phyloP scores from a whole-genome alignment of 35 echinoderm and acorn worm species.

The Nesometra sesokonis region DNA sequence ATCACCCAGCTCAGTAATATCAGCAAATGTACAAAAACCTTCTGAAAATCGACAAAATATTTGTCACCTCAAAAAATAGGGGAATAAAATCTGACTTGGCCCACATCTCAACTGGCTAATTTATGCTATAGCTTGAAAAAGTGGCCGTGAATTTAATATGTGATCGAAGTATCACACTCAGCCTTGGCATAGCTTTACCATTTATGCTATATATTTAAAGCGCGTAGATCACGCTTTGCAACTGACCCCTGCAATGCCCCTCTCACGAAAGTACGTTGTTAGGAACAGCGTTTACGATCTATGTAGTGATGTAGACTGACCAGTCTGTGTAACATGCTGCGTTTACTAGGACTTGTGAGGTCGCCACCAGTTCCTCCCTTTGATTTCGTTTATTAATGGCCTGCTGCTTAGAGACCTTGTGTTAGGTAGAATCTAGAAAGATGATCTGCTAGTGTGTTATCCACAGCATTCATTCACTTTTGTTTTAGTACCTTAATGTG shows the following conservation, averaged over 20 bases:
- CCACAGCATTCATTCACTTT: neutral
- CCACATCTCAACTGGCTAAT: neutral
- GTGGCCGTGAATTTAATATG: neutral
- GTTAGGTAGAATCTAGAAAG: neutral
- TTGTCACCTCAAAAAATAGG: neutral
- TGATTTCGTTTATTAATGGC: neutral
- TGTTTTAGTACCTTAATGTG: too few species aligned
- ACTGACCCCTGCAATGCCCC: neutral
- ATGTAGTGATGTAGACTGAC: neutral
- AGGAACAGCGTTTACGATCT: neutral
- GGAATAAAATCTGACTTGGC: neutral
- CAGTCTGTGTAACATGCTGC: neutral
- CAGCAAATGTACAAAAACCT: neutral
- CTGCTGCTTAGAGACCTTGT: neutral
- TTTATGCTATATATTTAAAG: neutral
- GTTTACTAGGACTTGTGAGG: neutral
- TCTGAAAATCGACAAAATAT: neutral
- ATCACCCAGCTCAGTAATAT: neutral
- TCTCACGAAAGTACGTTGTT: neutral
- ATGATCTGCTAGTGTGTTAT: neutral
- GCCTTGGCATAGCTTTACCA: neutral
- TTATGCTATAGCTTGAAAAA: neutral
- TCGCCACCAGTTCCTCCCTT: neutral
- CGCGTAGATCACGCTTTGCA: neutral
- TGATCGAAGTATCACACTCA: too few species aligned